Evolutionary conservation across 2,113 vertebrate species (phyloP).

Genomic region (Alouatta palliata): DNA sequence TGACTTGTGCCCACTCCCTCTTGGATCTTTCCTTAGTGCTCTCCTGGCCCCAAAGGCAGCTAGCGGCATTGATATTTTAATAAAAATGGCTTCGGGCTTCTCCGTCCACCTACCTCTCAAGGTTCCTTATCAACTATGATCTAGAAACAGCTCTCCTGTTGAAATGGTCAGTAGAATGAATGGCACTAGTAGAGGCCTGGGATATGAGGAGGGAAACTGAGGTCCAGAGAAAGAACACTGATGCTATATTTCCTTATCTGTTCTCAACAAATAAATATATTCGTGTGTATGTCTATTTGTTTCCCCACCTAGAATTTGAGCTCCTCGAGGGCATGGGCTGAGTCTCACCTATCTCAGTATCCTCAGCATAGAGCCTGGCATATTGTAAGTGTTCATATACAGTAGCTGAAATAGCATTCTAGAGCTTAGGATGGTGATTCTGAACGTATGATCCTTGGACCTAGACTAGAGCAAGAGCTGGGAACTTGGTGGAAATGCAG

Average conservation of each 20-base stretch:
- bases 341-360: background rate
- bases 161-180: background rate
- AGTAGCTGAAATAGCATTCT: background rate
- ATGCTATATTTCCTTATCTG: background rate
- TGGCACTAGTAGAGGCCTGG: background rate
- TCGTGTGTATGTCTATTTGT: background rate
- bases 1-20: background rate
- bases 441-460: background rate
- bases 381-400: background rate
- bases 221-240: background rate
- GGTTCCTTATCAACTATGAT: background rate
- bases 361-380: background rate
- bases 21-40: background rate
- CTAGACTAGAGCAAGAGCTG: background rate
- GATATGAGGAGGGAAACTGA: background rate
- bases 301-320: background rate
- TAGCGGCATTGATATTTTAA: background rate
- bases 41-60: background rate
- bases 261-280: background rate
- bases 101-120: background rate
- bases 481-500: slow-evolving; percentile 1
- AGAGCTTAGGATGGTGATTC: background rate
- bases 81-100: background rate
- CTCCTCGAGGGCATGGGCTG: background rate
- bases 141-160: background rate